Conservation (phyloP, 1,140 invertebrate species). For the Helicoverpa armigera region DNA sequence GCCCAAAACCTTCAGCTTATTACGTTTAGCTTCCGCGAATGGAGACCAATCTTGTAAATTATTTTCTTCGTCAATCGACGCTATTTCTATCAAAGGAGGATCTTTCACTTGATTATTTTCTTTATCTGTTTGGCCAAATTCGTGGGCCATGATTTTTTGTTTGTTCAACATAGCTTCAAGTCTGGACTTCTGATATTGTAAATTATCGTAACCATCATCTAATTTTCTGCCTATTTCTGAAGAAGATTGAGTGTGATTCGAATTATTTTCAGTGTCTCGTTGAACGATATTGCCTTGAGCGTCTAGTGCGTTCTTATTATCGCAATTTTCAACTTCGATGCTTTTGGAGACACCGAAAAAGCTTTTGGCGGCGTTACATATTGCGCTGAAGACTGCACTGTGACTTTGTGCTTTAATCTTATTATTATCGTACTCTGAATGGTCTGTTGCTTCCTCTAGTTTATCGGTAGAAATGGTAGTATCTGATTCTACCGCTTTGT, state of each 20-base stretch:
- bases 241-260: constrained; percentile 62
- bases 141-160: constrained; percentile 79
- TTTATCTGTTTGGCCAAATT: constrained; percentile 73
- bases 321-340: constrained; percentile 62
- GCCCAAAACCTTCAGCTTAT: constrained; percentile 75
- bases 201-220: constrained; percentile 65
- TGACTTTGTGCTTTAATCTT: constrained; percentile 66
- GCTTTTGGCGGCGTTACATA: constrained; percentile 74
- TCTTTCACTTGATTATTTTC: constrained; percentile 74
- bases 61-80: constrained; percentile 73
- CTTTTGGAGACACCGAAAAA: constrained; percentile 70
- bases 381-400: constrained; percentile 69
- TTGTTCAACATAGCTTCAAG: constrained; percentile 79
- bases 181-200: constrained; percentile 67
- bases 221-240: constrained; percentile 76
- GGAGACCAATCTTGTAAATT: constrained; percentile 67
- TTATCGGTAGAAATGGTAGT: constrained; percentile 54
- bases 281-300: constrained; percentile 76
- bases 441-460: constrained; percentile 43
- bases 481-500: constrained; percentile 55
- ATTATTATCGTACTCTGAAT: constrained; percentile 54
- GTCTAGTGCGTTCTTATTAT: constrained; percentile 76
- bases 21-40: constrained; percentile 70
- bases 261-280: constrained; percentile 58
- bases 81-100: constrained; percentile 54